A percentile compares a stretch with the other conserved stretches of the same genome.
phyloP scores from a whole-genome alignment of 2,797 vertebrate species.

The Rhinichthys osculus region DNA sequence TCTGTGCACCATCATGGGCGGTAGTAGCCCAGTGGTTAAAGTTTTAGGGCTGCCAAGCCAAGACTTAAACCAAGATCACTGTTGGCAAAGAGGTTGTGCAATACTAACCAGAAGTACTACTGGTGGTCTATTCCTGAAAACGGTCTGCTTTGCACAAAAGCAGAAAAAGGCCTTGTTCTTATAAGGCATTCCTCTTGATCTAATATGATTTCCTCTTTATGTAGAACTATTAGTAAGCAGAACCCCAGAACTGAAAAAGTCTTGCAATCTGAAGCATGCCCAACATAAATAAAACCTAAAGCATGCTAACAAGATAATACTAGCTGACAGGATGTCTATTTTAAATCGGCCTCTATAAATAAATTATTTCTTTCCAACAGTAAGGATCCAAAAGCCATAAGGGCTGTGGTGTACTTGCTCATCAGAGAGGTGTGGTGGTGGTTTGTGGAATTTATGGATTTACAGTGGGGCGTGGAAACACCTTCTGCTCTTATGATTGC shows the following conservation, averaged over 20 bases:
- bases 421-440: conserved; percentile 30
- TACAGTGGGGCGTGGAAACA: conserved; percentile 50
- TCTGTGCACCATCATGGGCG: conserved; percentile 22
- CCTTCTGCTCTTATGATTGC: conserved; percentile 38
- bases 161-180: neutral
- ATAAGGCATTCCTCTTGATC: neutral
- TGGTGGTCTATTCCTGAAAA: conserved; percentile 24
- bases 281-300: conserved; percentile 24
- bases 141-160: neutral
- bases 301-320: conserved; percentile 40
- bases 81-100: conserved; percentile 20
- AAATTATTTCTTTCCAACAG: conserved; percentile 29
- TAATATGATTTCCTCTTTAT: conserved; percentile 2
- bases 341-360: conserved; percentile 39
- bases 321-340: conserved; percentile 38
- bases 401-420: neutral
- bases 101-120: conserved; percentile 16
- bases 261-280: neutral
- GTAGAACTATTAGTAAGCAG: neutral
- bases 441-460: conserved; percentile 52
- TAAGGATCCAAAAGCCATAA: conserved; percentile 13
- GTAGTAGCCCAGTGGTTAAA: conserved; percentile 25
- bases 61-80: conserved; percentile 21
- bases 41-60: conserved; percentile 38
- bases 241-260: neutral